A percentile compares a stretch with the other conserved stretches of the same genome.
phyloP scores from a whole-genome alignment of 2,888 invertebrate genomes.

The Prosapia bicincta region DNA sequence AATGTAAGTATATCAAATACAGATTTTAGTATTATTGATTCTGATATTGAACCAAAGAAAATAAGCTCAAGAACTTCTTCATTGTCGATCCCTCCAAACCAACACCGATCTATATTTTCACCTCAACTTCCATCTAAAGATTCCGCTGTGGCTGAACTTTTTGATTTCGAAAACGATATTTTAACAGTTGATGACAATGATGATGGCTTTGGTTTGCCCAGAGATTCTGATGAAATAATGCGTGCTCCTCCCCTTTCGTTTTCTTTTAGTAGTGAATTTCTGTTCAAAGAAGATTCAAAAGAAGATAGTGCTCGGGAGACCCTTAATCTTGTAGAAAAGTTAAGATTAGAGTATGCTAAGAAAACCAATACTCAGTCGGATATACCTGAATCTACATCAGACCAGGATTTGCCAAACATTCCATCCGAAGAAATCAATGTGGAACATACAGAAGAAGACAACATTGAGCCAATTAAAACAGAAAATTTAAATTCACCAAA shows the following conservation, averaged over 20 bases:
- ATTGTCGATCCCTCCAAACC: constrained; percentile 34
- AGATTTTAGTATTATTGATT: constrained; percentile 26
- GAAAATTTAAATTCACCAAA: constrained; percentile 8
- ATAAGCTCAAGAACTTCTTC: constrained; percentile 38
- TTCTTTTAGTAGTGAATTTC: constrained; percentile 60
- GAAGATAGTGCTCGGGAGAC: constrained; percentile 83
- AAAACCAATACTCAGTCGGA: constrained; percentile 35
- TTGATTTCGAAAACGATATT: constrained; percentile 60
- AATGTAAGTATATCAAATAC: constrained; percentile 24
- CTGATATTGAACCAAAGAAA: constrained; percentile 38
- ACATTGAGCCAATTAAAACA: constrained; percentile 3
- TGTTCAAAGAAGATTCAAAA: constrained; percentile 74
- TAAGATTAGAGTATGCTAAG: constrained; percentile 59
- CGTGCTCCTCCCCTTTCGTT: constrained; percentile 47
- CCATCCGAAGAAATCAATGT: constrained; percentile 35
- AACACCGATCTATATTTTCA: constrained; percentile 62
- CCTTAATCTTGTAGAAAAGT: constrained; percentile 76
- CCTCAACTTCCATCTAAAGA: constrained; percentile 60
- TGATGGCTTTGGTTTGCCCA: constrained; percentile 60
- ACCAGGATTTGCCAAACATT: constrained; percentile 46
- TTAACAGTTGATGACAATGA: constrained; percentile 59
- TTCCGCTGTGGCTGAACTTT: constrained; percentile 55
- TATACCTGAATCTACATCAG: constrained; percentile 41
- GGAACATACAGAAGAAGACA: constrained; percentile 22
- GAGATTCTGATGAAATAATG: constrained; percentile 57